These are phyloP conservation scores for Crocodylus rhombifer DNA, from an alignment of 2,797 vertebrate species.

Conservation along the genomic window DNA sequence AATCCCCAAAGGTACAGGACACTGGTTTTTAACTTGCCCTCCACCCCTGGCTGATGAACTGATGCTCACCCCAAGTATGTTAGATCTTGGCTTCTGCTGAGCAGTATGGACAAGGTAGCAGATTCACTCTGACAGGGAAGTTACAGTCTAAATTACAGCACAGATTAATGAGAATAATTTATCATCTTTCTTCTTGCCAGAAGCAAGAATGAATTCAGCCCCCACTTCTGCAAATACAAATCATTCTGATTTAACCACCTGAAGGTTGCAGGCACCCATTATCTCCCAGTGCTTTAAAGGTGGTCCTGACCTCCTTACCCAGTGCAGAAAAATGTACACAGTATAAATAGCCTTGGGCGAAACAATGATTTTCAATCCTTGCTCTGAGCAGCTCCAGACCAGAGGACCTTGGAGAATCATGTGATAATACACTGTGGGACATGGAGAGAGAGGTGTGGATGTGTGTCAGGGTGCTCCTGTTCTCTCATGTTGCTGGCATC, in stretches of 20 bases:
- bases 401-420: not conserved
- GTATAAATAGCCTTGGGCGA: accelerated
- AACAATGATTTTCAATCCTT: not conserved
- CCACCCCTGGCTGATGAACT: not conserved
- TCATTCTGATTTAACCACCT: not conserved
- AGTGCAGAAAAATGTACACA: not conserved
- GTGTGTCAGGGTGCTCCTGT: not conserved
- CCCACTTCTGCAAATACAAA: not conserved
- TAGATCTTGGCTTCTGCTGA: not conserved
- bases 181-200: not conserved
- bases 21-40: accelerated
- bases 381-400: not conserved
- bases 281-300: not conserved
- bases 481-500: not conserved
- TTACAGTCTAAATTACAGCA: not conserved
- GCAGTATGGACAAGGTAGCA: not conserved
- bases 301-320: not conserved
- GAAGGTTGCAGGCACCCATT: not conserved
- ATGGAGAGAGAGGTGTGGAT: not conserved
- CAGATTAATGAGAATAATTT: not conserved
- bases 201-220: not conserved
- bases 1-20: not conserved
- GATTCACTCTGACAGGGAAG: not conserved
- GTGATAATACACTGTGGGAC: not conserved
- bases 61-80: not conserved